phyloP scores from a whole-genome alignment of 2,888 invertebrate genomes.

The Sthenelais limicola region DNA sequence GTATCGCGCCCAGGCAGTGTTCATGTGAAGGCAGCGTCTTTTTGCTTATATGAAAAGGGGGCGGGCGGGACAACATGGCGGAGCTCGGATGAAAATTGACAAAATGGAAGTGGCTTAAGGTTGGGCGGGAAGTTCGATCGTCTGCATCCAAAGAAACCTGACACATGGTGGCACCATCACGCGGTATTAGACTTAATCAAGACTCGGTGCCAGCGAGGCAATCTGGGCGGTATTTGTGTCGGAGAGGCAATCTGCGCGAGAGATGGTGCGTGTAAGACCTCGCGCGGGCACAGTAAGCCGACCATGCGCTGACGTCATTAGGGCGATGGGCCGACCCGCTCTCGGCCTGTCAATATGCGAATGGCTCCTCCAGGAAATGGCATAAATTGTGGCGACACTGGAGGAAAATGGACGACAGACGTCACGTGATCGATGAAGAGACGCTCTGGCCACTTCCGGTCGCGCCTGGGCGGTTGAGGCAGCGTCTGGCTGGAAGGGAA shows the following conservation, averaged over 20 bases:
- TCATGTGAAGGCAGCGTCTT: no score
- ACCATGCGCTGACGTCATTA: no score
- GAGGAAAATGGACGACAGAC: constrained; percentile 28
- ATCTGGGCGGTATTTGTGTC: constrained; percentile 31
- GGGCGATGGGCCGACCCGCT: no score
- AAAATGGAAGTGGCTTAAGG: no score
- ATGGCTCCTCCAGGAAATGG: constrained; percentile 34
- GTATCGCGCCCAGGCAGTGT: no score
- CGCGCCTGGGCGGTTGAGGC: no score
- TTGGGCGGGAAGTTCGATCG: no score
- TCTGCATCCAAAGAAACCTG: constrained; percentile 21
- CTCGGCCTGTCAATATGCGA: constrained; percentile 32
- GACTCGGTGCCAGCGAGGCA: constrained; percentile 32
- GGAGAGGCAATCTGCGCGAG: constrained; percentile 35
- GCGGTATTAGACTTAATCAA: constrained; percentile 35
- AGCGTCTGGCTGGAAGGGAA: no score
- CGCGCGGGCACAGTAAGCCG: constrained; percentile 4
- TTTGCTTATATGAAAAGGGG: no score
- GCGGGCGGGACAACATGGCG: no score
- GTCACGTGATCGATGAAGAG: constrained; percentile 35
- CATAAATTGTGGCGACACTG: constrained; percentile 30
- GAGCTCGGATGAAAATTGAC: no score
- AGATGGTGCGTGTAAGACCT: constrained; percentile 26
- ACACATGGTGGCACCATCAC: constrained; percentile 33
- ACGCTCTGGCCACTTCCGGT: constrained; percentile 35